Evolutionary conservation across 2,888 invertebrate species (phyloP), one percentile per base, ranked within the genome.

Genomic region (Diaprepes abbreviatus): DNA sequence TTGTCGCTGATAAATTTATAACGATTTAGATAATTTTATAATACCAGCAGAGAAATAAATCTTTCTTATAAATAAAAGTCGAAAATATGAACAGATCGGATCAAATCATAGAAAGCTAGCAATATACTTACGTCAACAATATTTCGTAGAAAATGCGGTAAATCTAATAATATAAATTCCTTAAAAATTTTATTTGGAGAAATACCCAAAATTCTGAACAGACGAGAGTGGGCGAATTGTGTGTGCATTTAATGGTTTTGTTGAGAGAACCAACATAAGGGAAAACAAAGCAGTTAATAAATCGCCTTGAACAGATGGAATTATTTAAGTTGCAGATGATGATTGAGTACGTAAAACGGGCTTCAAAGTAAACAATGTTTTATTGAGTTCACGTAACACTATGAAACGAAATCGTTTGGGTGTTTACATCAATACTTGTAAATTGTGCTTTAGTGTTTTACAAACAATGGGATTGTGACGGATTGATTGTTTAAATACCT

Each of bases 211-310:
- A 24, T 36, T 45, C 43, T 24, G 1, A 31, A 40, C 28, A 5
- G 21, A 35, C 35, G 9, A 12, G 7, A 60, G 21, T 63, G 24
- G 33, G 54, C 36, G 40, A 38, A 55, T 52, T 21, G 54, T 35
- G 64, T 55, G 55, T 55, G 40, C 43, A 74, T 74, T 77, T 77
- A 77, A 78, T 77, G 75, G 73, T 73, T 64, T 45, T 65, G 78
- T 75, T 77, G 77, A 78, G 75, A 78, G 77, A 77, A 71, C 55
- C 72, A 73, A 73, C 74, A 73, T 73, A 75, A 72, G 72, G 74
- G 78, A 76, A 79, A 78, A 79, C 78, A 78, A 77, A 79, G 78
- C 77, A 76, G 77, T 75, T 76, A 74, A 78, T 78, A 79, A 78
- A 77, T 75, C 73, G 73, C 72, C 71, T 71, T 69, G 67, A 77